A percentile compares a stretch with the other conserved stretches of the same genome.
phyloP scores from a whole-genome alignment of 2,113 vertebrate genomes.

The Carlito syrichta region DNA sequence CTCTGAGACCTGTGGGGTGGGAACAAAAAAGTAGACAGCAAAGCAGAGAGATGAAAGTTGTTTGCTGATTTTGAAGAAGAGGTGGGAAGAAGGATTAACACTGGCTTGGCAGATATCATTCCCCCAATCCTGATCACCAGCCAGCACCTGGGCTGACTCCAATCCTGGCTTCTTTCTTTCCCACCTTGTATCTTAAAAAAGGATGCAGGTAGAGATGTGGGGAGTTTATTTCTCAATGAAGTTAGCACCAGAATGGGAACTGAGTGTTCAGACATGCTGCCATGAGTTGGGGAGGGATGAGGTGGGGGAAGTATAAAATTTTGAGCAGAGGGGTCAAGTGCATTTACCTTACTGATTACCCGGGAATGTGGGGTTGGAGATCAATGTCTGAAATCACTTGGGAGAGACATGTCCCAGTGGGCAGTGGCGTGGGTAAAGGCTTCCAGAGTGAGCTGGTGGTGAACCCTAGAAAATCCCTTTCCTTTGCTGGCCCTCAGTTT shows the following conservation, averaged over 20 bases:
- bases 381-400: neutral
- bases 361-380: neutral
- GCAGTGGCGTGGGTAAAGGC: neutral
- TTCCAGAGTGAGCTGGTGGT: neutral
- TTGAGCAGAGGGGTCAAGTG: neutral
- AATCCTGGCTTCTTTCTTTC: neutral
- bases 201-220: neutral
- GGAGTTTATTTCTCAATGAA: neutral
- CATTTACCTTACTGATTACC: neutral
- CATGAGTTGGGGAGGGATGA: too few species aligned
- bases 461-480: neutral
- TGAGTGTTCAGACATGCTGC: neutral
- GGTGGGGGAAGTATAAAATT: neutral
- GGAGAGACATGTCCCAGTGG: neutral
- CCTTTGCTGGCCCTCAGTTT: neutral
- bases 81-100: slow-evolving; percentile 16
- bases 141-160: neutral
- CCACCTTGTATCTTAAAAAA: neutral
- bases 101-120: neutral
- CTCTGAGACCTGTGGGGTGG: neutral
- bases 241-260: neutral
- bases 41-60: neutral
- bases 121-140: neutral
- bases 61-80: slow-evolving; percentile 31
- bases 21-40: neutral